These are phyloP conservation scores for Cyclophora albipunctata DNA, from an alignment of 2,888 invertebrate species.

Conservation along the genomic window DNA sequence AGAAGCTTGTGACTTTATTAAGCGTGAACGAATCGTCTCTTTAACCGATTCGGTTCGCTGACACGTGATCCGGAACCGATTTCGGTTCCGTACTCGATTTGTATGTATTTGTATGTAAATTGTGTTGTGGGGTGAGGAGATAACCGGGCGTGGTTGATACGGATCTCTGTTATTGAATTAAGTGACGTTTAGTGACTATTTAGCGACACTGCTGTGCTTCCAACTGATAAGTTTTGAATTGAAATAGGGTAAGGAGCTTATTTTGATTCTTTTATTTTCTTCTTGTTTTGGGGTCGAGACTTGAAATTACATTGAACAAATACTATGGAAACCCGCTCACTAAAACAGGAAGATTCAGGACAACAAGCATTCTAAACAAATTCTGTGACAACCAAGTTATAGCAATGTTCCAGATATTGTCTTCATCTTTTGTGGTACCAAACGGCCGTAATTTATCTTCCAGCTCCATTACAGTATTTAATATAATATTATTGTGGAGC, in stretches of 20 bases:
- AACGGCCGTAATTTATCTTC: too few species aligned
- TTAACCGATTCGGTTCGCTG: slow-evolving; percentile 75
- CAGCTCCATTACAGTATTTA: too few species aligned
- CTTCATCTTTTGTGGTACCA: too few species aligned
- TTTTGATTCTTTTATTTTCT: slow-evolving; percentile 6
- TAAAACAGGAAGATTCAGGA: too few species aligned
- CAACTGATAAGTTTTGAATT: slow-evolving; percentile 18
- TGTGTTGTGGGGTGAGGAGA: slow-evolving; percentile 59
- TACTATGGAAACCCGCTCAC: too few species aligned
- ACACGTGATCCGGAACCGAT: slow-evolving; percentile 78
- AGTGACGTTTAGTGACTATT: slow-evolving; percentile 54
- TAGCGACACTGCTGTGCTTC: slow-evolving; percentile 24
- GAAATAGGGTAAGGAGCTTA: slow-evolving; percentile 9
- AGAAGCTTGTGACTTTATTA: slow-evolving; percentile 73
- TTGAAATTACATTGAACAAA: too few species aligned
- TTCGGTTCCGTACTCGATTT: slow-evolving; percentile 59
- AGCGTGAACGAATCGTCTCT: slow-evolving; percentile 69
- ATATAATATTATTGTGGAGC: too few species aligned
- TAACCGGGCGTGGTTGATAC: slow-evolving; percentile 64
- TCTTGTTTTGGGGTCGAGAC: neutral
- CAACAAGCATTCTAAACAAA: too few species aligned
- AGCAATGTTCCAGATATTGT: too few species aligned
- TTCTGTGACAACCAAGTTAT: too few species aligned
- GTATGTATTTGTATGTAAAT: slow-evolving; percentile 71
- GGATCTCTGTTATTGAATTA: slow-evolving; percentile 67